Conservation (phyloP, 2,888 invertebrate species). For the Euzophera pinguis region DNA sequence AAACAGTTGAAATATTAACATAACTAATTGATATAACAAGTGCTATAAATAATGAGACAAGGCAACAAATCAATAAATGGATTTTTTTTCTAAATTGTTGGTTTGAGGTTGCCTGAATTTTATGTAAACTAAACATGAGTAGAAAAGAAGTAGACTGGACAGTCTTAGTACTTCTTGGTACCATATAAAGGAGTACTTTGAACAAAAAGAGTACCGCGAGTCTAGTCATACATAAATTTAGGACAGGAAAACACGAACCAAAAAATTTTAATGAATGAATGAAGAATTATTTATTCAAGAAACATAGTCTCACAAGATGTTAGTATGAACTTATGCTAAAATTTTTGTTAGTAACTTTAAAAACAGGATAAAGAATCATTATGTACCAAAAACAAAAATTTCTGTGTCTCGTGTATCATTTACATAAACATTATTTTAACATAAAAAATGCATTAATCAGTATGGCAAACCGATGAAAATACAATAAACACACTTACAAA, state of each 20-base stretch:
- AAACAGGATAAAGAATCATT: too few species aligned
- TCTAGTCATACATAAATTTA: neutral
- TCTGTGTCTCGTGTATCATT: neutral
- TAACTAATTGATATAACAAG: neutral
- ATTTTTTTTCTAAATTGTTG: neutral
- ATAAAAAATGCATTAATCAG: conserved; percentile 4
- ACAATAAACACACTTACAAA: conserved; percentile 1
- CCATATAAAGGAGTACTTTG: too few species aligned
- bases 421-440: conserved; percentile 1
- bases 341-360: too few species aligned
- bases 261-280: too few species aligned
- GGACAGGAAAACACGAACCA: too few species aligned
- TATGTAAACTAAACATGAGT: too few species aligned
- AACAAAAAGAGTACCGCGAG: too few species aligned
- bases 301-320: too few species aligned
- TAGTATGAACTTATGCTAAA: too few species aligned
- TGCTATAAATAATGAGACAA: neutral
- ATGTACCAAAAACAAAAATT: neutral
- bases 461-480: neutral
- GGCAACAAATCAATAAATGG: neutral
- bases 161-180: too few species aligned
- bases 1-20: neutral
- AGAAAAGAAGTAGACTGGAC: too few species aligned
- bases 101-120: neutral
- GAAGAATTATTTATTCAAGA: too few species aligned